Percentiles rank a stretch among this genome's conserved stretches.
Conservation (phyloP, 2,888 invertebrate genomes). For the Ecliptopera silaceata region DNA sequence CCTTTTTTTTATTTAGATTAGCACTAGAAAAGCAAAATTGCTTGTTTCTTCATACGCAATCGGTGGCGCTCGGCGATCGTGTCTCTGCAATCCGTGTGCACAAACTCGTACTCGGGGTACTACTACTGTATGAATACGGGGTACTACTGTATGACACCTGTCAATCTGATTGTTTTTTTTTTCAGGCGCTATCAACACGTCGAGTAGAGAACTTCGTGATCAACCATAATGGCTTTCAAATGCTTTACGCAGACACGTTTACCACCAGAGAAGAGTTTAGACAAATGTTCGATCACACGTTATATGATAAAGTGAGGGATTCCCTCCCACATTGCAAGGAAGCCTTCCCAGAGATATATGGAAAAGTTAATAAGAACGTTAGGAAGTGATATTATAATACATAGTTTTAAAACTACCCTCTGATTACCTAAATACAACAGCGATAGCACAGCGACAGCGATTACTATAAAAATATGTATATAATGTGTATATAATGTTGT, state of each 20-base stretch:
- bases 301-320: conserved; percentile 87
- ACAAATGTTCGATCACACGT: conserved; percentile 89
- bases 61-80: no score
- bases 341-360: conserved; percentile 92
- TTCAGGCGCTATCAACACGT: conserved; percentile 83
- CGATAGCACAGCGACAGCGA: background rate
- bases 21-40: no score
- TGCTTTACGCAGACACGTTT: conserved; percentile 93
- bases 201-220: conserved; percentile 88
- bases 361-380: conserved; percentile 85
- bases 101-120: no score
- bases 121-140: no score
- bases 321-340: conserved; percentile 82
- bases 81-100: no score
- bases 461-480: no score
- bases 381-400: no score
- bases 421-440: background rate
- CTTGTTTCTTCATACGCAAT: no score
- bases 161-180: background rate
- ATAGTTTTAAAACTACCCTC: background rate
- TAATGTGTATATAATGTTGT: no score
- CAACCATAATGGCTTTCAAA: conserved; percentile 88
- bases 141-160: no score
- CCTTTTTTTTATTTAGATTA: background rate
- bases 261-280: conserved; percentile 89